phyloP scores from a whole-genome alignment of 92 coral and sea anemone genomes.

The Heteractis magnifica region DNA sequence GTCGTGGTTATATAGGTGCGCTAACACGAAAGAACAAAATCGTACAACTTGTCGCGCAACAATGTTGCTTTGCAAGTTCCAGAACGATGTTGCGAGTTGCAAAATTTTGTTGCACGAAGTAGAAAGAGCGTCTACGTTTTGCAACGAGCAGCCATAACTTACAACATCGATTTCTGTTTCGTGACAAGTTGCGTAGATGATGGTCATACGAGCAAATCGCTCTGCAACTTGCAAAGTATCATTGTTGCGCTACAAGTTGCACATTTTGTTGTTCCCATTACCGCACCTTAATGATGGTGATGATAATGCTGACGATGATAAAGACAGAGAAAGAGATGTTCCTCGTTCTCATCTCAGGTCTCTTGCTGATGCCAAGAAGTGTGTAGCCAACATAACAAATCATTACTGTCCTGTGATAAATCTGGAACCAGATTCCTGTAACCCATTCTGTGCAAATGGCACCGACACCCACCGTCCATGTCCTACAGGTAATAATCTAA shows the following conservation, averaged over 20 bases:
- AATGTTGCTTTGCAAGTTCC: too few species aligned
- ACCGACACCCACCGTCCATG: conserved; percentile 24
- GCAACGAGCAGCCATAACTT: too few species aligned
- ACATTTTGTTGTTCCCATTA: too few species aligned
- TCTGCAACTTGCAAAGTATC: too few species aligned
- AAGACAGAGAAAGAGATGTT: background rate
- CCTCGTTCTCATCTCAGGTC: background rate
- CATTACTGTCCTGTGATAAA: conserved; percentile 11
- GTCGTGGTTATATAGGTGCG: background rate
- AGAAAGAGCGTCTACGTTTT: too few species aligned
- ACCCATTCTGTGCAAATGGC: conserved; percentile 22
- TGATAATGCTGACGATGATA: background rate
- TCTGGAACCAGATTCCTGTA: conserved; percentile 13
- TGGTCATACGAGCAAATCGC: too few species aligned
- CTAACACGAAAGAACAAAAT: background rate
- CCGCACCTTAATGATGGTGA: background rate
- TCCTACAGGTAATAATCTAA: background rate
- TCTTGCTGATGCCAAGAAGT: conserved; percentile 3
- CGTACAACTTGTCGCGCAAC: too few species aligned
- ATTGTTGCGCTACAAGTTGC: too few species aligned
- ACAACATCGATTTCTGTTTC: too few species aligned
- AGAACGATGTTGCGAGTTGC: too few species aligned
- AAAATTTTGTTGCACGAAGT: too few species aligned
- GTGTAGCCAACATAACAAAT: conserved; percentile 12
- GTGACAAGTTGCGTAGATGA: too few species aligned